These are phyloP conservation scores for Paralichthys olivaceus DNA, from an alignment of 2,113 vertebrate species.

Conservation along the genomic window DNA sequence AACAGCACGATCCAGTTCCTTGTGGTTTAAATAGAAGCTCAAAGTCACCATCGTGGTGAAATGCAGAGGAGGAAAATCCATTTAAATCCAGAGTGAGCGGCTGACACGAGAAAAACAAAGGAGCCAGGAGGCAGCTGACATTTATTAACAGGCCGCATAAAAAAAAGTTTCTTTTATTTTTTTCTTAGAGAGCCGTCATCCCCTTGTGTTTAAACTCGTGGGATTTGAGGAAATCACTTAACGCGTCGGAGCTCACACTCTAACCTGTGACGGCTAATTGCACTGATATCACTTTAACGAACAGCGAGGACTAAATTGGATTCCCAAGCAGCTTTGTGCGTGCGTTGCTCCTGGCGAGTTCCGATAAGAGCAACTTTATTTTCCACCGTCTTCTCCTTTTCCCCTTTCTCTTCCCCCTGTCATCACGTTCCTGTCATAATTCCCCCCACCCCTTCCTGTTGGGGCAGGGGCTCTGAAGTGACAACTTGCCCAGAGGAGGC, in stretches of 20 bases:
- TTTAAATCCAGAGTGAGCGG: constrained; percentile 54
- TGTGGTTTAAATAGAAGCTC: constrained; percentile 10
- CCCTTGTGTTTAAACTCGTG: constrained; percentile 13
- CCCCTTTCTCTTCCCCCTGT: constrained; percentile 53
- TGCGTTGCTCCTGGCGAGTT: constrained; percentile 73
- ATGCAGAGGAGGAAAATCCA: constrained; percentile 38
- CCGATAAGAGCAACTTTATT: constrained; percentile 82
- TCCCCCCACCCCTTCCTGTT: constrained; percentile 20
- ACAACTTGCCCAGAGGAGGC: constrained; percentile 60
- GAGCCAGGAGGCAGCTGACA: constrained; percentile 42
- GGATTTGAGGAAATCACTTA: constrained; percentile 75
- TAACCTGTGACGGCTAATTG: constrained; percentile 79
- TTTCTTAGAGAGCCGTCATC: constrained; percentile 12
- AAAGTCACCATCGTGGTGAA: constrained; percentile 41
- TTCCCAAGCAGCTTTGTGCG: constrained; percentile 71
- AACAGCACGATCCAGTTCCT: constrained; percentile 42
- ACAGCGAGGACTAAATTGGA: constrained; percentile 76
- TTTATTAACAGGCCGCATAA: constrained; percentile 44
- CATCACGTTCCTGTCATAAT: constrained; percentile 70
- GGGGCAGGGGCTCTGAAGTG: constrained; percentile 46
- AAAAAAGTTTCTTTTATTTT: neutral
- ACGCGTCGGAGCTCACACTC: constrained; percentile 45
- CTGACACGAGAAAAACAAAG: constrained; percentile 54
- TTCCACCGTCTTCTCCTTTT: constrained; percentile 31
- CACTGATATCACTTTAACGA: constrained; percentile 78